phyloP scores from a whole-genome alignment of 2,113 vertebrate genomes.

The Rhineura floridana region DNA sequence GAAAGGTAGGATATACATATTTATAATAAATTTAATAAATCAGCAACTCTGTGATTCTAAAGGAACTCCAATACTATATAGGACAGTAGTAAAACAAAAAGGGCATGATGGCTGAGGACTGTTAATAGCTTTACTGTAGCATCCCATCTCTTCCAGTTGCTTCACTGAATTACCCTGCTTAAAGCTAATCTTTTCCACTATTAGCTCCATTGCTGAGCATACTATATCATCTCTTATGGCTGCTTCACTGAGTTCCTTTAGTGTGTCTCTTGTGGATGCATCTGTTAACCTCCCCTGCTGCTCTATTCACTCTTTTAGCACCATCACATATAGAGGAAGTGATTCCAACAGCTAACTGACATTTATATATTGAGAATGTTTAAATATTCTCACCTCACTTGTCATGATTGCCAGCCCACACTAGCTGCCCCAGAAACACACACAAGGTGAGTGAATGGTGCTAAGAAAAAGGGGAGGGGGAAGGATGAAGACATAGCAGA shows the following conservation, averaged over 20 bases:
- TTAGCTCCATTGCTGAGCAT: constrained; percentile 58
- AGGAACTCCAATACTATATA: neutral
- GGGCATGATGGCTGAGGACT: constrained; percentile 41
- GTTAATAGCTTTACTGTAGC: constrained; percentile 30
- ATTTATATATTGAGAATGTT: constrained; percentile 54
- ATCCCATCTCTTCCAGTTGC: constrained; percentile 51
- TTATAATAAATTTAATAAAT: neutral
- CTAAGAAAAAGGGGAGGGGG: neutral
- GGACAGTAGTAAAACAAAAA: neutral
- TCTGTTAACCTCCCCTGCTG: constrained; percentile 62
- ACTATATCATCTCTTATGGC: constrained; percentile 52
- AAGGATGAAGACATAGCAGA: neutral
- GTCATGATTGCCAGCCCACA: neutral
- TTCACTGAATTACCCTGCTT: constrained; percentile 40
- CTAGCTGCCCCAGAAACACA: neutral
- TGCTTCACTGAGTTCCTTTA: constrained; percentile 57
- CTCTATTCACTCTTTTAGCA: constrained; percentile 58
- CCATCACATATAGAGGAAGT: constrained; percentile 40
- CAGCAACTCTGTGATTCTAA: neutral
- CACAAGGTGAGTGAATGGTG: constrained; percentile 40
- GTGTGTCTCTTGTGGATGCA: constrained; percentile 56
- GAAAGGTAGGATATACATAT: neutral
- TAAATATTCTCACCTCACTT: constrained; percentile 47
- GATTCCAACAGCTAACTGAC: constrained; percentile 49
- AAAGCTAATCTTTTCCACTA: constrained; percentile 26